Conservation (phyloP, 2,113 vertebrate genomes). For the Corythaixoides concolor region DNA sequence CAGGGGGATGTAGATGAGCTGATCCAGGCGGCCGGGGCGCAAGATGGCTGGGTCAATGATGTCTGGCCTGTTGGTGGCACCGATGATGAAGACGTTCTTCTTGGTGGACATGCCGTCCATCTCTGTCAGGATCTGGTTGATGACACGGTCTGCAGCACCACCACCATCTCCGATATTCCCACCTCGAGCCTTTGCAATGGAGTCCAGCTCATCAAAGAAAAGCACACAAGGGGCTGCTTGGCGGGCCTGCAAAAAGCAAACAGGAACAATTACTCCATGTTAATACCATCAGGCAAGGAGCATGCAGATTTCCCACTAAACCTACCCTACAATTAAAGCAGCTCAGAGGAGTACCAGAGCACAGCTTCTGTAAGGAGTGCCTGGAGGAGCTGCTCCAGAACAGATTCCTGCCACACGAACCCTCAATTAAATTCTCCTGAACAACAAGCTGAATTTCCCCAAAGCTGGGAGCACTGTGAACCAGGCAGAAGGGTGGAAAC, state of each 20-base stretch:
- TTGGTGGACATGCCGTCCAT: constrained; percentile 99
- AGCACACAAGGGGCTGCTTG: constrained; percentile 96
- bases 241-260: constrained; percentile 79
- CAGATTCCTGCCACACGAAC: not conserved
- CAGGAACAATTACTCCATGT: accelerated
- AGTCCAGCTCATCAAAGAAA: constrained; percentile 98
- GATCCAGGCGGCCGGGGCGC: constrained; percentile 94
- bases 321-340: not conserved
- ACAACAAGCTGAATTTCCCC: not conserved
- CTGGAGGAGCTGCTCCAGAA: not conserved
- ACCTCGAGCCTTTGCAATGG: constrained; percentile 96
- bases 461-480: not conserved
- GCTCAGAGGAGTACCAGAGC: not conserved
- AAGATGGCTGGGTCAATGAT: constrained; percentile 98
- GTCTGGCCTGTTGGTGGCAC: constrained; percentile 97
- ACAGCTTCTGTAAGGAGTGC: not conserved
- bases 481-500: not conserved
- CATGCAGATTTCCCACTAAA: no score
- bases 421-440: not conserved
- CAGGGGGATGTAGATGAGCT: constrained; percentile 97
- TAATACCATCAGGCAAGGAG: accelerated
- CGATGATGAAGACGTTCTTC: constrained; percentile 98
- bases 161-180: constrained; percentile 95
- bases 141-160: constrained; percentile 94
- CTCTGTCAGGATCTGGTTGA: constrained; percentile 98